These are phyloP conservation scores for Fringilla coelebs DNA, from an alignment of 2,797 vertebrate species.

Conservation along the genomic window DNA sequence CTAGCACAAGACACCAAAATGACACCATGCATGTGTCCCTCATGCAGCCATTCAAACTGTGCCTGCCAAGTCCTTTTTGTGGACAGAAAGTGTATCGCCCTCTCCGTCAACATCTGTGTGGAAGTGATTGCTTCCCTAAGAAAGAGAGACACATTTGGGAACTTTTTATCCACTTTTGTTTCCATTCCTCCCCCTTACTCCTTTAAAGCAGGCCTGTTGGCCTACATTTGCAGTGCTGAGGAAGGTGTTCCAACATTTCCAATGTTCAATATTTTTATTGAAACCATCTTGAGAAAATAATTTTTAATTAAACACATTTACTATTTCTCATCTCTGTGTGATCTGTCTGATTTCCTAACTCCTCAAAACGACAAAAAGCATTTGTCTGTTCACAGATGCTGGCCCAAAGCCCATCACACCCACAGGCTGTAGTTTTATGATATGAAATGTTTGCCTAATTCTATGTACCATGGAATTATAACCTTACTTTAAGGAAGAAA, in stretches of 20 bases:
- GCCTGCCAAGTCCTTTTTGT: not conserved
- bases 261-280: slow-evolving; percentile 25
- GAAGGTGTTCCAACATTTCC: not conserved
- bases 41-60: not conserved
- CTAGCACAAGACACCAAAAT: not conserved
- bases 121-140: not conserved
- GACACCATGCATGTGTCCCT: not conserved
- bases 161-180: not conserved
- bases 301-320: slow-evolving; percentile 48
- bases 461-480: slow-evolving; percentile 33
- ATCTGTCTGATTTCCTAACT: slow-evolving; percentile 42
- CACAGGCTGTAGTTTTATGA: slow-evolving; percentile 41
- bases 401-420: slow-evolving; percentile 48
- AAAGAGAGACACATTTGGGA: not conserved
- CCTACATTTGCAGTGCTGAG: not conserved
- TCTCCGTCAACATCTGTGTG: not conserved
- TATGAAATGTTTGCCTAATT: slow-evolving; percentile 44
- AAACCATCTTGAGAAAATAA: slow-evolving; percentile 29
- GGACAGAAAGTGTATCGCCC: not conserved
- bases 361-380: slow-evolving; percentile 39
- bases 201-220: not conserved
- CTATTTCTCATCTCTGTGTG: slow-evolving; percentile 8
- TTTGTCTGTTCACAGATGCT: slow-evolving; percentile 37
- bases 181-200: not conserved
- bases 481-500: not conserved